Evolutionary conservation across 35 echinoderm and acorn worm genomes (phyloP).

Genomic region (Patiria miniata): DNA sequence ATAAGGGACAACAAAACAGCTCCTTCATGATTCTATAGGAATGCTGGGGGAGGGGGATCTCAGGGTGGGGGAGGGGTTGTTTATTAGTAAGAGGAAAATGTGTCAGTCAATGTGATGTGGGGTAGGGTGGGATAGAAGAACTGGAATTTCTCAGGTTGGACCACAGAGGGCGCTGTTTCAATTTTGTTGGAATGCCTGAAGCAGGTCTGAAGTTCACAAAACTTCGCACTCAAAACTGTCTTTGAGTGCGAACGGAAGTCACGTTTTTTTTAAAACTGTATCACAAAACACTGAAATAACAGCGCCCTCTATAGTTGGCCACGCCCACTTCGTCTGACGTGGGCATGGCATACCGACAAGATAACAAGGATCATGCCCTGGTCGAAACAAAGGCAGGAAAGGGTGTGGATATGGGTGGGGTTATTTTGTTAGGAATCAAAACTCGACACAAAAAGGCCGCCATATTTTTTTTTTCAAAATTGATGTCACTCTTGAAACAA

Average conservation of each 20-base stretch:
- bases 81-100: conserved; percentile 10
- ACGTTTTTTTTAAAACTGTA: not conserved
- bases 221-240: not conserved
- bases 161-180: conserved; percentile 3
- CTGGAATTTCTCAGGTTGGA: not conserved
- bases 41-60: too few species aligned
- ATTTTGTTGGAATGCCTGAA: too few species aligned
- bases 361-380: too few species aligned
- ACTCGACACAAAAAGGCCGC: too few species aligned
- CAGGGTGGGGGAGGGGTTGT: too few species aligned
- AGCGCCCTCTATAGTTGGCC: not conserved
- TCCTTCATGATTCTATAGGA: too few species aligned
- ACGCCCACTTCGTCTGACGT: not conserved
- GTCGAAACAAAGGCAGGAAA: too few species aligned
- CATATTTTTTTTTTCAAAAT: too few species aligned
- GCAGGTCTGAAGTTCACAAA: not conserved
- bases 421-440: not conserved
- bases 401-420: not conserved
- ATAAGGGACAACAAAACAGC: too few species aligned
- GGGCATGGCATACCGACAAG: not conserved
- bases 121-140: not conserved
- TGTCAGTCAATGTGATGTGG: not conserved
- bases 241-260: not conserved
- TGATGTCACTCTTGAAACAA: too few species aligned
- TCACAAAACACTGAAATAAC: not conserved